Percentiles rank a stretch among this genome's conserved stretches.
phyloP scores from a whole-genome alignment of 1,140 invertebrate species.

The Diploscapter pachys region DNA sequence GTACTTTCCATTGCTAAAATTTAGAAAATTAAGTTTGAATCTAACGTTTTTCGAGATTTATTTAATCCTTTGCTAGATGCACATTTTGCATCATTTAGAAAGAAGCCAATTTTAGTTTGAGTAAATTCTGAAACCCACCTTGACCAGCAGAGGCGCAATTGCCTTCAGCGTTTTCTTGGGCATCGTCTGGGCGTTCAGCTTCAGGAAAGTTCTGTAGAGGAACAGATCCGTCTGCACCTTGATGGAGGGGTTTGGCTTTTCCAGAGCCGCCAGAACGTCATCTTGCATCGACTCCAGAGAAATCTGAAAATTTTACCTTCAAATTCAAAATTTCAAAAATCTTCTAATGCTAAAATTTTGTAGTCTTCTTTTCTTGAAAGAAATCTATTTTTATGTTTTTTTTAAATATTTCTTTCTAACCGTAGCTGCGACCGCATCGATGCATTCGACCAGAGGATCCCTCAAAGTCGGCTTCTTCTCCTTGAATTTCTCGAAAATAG shows the following conservation, averaged over 20 bases:
- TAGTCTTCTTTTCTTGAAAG: no score
- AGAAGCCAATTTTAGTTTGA: slow-evolving; percentile 1
- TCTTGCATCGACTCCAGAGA: slow-evolving; percentile 82
- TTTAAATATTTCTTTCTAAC: slow-evolving; percentile 19
- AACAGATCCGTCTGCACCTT: slow-evolving; percentile 88
- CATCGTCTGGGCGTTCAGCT: slow-evolving; percentile 74
- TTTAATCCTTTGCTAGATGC: not conserved
- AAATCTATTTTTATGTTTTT: slow-evolving; percentile 16
- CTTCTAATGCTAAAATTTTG: no score
- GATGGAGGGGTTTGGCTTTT: slow-evolving; percentile 88
- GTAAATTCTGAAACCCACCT: slow-evolving; percentile 57
- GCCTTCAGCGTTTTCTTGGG: slow-evolving; percentile 89
- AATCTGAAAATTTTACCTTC: slow-evolving; percentile 64
- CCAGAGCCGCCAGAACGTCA: slow-evolving; percentile 76
- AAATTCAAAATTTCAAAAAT: no score
- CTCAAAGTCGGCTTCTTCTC: slow-evolving; percentile 85
- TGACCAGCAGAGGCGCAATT: slow-evolving; percentile 75
- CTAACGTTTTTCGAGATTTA: not conserved
- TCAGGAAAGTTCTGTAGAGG: slow-evolving; percentile 75
- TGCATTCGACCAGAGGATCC: slow-evolving; percentile 68
- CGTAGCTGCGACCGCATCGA: slow-evolving; percentile 74
- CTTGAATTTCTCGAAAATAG: slow-evolving; percentile 89
- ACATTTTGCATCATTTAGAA: no score
- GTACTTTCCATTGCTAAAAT: not conserved
- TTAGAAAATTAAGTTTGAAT: no score